These are phyloP conservation scores for Vanessa atalanta DNA, from an alignment of 1,140 invertebrate genomes.

Conservation along the genomic window DNA sequence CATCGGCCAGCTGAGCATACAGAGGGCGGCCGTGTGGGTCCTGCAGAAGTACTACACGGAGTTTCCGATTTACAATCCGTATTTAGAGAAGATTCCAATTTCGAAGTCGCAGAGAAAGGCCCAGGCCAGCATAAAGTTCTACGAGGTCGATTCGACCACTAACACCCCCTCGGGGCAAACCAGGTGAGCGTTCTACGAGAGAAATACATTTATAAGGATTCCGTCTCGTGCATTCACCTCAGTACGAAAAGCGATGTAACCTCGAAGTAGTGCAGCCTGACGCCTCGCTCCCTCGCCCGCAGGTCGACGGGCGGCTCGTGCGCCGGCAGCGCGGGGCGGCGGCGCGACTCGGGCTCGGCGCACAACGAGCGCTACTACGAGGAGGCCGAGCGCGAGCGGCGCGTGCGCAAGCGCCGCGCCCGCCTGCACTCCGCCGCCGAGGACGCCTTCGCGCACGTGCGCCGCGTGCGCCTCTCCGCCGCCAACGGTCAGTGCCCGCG, in stretches of 20 bases:
- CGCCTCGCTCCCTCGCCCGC: no score
- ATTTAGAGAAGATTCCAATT: slow-evolving; percentile 93
- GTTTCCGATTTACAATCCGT: slow-evolving; percentile 98
- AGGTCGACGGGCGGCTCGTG: slow-evolving; percentile 52
- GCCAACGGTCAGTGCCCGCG: slow-evolving; percentile 30
- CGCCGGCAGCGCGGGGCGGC: slow-evolving; percentile 67
- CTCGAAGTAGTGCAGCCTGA: no score
- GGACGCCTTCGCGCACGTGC: slow-evolving; percentile 98
- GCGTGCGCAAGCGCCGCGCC: slow-evolving; percentile 94
- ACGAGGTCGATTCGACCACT: slow-evolving; percentile 95
- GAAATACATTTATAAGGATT: no score
- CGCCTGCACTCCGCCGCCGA: slow-evolving; percentile 95
- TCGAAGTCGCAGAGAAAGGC: slow-evolving; percentile 90
- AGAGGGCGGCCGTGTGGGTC: slow-evolving; percentile 96
- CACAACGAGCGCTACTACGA: slow-evolving; percentile 99
- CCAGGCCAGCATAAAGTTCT: slow-evolving; percentile 95
- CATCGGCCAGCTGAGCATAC: slow-evolving; percentile 96
- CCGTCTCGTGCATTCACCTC: no score
- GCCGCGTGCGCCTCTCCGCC: slow-evolving; percentile 84
- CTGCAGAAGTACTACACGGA: slow-evolving; percentile 97
- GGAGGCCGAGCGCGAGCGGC: slow-evolving; percentile 97
- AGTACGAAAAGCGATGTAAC: no score
- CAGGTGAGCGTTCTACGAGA: slow-evolving; percentile 61
- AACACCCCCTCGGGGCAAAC: slow-evolving; percentile 85
- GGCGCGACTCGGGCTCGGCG: slow-evolving; percentile 92